Evolutionary conservation across 2,797 vertebrate genomes (phyloP).

Genomic region (Lithobates sylvaticus): DNA sequence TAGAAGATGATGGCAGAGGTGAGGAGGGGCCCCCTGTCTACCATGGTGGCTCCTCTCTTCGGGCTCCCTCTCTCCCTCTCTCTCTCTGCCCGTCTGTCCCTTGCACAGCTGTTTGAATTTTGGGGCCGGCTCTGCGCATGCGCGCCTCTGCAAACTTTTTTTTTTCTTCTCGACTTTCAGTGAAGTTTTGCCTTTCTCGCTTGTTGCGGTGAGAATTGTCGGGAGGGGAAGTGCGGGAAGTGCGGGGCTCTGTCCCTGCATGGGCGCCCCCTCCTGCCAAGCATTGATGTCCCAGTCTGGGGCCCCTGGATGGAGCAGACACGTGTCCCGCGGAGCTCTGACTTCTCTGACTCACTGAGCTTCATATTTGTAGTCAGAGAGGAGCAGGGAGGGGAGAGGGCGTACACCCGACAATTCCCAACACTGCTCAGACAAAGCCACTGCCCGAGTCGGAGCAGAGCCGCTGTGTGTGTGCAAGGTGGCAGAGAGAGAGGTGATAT

Average conservation of each 20-base stretch:
- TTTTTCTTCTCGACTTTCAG: neutral
- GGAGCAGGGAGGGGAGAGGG: constrained; percentile 43
- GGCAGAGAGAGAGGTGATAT: neutral
- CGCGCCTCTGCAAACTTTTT: constrained; percentile 41
- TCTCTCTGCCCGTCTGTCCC: constrained; percentile 51
- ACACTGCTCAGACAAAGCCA: neutral
- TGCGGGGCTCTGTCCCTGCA: constrained; percentile 11
- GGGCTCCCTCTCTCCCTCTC: too few species aligned
- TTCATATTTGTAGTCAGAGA: constrained; percentile 43
- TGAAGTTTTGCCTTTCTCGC: neutral
- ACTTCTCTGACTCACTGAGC: constrained; percentile 2
- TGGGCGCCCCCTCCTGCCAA: neutral
- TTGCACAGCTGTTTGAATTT: constrained; percentile 75
- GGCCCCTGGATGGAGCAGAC: neutral
- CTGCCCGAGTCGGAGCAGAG: neutral
- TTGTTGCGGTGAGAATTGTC: neutral
- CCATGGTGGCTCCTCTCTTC: constrained; percentile 78
- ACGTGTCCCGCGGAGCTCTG: constrained; percentile 15
- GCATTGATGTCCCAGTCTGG: neutral
- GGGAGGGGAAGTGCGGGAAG: too few species aligned
- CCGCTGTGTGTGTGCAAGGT: neutral
- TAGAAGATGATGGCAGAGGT: constrained; percentile 98
- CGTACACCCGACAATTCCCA: too few species aligned
- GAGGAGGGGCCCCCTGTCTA: constrained; percentile 94
- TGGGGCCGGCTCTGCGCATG: constrained; percentile 74